Evolutionary conservation across 2,888 invertebrate species (phyloP).

Genomic region (Hemithea aestivaria): DNA sequence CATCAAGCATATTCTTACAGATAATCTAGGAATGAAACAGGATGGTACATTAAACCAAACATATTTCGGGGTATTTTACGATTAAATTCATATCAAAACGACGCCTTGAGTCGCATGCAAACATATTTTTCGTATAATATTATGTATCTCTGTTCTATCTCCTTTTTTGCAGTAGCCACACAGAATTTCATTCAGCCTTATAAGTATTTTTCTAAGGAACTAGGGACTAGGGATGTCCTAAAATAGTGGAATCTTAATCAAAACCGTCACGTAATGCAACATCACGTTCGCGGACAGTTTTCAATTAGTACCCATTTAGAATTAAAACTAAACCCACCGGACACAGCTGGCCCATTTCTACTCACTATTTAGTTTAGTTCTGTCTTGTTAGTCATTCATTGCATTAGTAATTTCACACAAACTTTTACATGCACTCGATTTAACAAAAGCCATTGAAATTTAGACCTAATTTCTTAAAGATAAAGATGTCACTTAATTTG

Average conservation of each 20-base stretch:
- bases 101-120: no score
- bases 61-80: no score
- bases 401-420: slow-evolving; percentile 68
- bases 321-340: slow-evolving; percentile 73
- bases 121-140: no score
- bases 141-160: no score
- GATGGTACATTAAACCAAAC: no score
- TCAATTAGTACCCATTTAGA: slow-evolving; percentile 75
- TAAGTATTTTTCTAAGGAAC: no score
- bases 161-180: no score
- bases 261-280: slow-evolving; percentile 33
- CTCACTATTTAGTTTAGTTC: slow-evolving; percentile 73
- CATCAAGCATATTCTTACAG: no score
- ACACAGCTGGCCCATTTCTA: slow-evolving; percentile 74
- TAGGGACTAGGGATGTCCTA: not conserved
- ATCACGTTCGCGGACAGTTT: slow-evolving; percentile 58
- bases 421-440: slow-evolving; percentile 15
- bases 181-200: no score
- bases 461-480: slow-evolving; percentile 21
- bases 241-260: slow-evolving; percentile 29
- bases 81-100: no score
- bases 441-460: slow-evolving; percentile 20
- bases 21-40: no score
- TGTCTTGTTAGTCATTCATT: slow-evolving; percentile 77
- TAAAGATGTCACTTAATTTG: not conserved